Evolutionary conservation across 2,888 invertebrate genomes (phyloP).

Genomic region (Anticlea derivata): DNA sequence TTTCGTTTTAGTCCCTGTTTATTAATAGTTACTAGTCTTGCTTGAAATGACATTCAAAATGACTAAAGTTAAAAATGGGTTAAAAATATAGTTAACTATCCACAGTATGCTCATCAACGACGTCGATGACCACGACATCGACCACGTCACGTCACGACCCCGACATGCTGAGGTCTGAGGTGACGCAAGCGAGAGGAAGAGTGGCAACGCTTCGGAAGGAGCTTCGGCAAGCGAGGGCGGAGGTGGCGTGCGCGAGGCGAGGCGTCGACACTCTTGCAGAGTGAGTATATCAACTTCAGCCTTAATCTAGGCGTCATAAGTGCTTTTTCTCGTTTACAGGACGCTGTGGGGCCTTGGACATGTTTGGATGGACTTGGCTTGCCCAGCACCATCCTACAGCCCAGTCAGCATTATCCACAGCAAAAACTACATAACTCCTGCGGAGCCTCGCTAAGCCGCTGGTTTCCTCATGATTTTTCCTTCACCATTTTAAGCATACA

Average conservation of each 20-base stretch:
- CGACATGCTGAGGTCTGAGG: conserved; percentile 95
- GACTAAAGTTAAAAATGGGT: too few relatives aligned
- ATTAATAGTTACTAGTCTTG: conserved; percentile 8
- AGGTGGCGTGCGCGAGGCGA: conserved; percentile 95
- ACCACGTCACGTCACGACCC: conserved; percentile 97
- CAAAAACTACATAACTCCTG: too few relatives aligned
- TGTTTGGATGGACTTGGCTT: too few relatives aligned
- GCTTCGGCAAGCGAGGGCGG: conserved; percentile 94
- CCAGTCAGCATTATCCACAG: too few relatives aligned
- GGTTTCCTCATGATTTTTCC: too few relatives aligned
- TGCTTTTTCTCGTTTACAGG: too few relatives aligned
- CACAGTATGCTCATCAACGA: conserved; percentile 92
- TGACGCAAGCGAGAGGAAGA: conserved; percentile 93
- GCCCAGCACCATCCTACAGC: too few relatives aligned
- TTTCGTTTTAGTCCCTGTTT: conserved; percentile 34
- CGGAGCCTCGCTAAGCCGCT: too few relatives aligned
- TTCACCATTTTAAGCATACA: too few relatives aligned
- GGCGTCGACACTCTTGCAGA: conserved; percentile 96
- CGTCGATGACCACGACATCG: conserved; percentile 88
- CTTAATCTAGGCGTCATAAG: too few relatives aligned
- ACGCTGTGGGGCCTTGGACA: too few relatives aligned
- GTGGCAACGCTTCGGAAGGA: conserved; percentile 95
- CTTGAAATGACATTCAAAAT: too few relatives aligned
- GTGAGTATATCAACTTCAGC: conserved; percentile 86
- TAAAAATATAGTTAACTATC: background rate